Percentiles rank a stretch among this genome's conserved stretches.
phyloP scores from a whole-genome alignment of 2,113 vertebrate species.

The Sylvilagus bachmani region DNA sequence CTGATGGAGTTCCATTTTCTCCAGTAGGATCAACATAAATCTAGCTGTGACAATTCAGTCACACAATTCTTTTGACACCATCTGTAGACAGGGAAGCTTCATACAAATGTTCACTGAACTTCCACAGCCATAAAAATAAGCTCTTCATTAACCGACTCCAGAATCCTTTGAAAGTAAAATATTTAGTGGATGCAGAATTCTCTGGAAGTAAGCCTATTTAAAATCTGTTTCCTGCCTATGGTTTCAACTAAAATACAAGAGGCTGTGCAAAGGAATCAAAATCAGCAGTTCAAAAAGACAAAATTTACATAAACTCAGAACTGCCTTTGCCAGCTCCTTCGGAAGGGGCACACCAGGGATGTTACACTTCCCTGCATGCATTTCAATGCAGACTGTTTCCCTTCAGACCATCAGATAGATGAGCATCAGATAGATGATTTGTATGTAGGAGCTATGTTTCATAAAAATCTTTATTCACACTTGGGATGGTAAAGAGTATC shows the following conservation, averaged over 20 bases:
- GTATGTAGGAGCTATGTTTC: neutral
- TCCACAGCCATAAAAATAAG: neutral
- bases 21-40: neutral
- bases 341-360: neutral
- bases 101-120: neutral
- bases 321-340: neutral
- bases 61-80: neutral
- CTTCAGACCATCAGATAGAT: neutral
- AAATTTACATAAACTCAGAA: slow-evolving; percentile 29
- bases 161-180: slow-evolving; percentile 35
- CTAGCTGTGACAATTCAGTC: neutral
- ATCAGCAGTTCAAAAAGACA: neutral
- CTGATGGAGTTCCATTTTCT: neutral
- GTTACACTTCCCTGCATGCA: neutral
- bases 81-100: neutral
- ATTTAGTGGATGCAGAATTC: neutral
- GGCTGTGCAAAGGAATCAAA: neutral
- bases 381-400: neutral
- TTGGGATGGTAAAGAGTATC: neutral
- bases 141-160: neutral
- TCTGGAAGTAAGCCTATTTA: neutral
- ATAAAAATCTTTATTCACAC: neutral
- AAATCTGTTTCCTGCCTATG: neutral
- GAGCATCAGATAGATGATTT: neutral
- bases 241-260: slow-evolving; percentile 28